Evolutionary conservation across 2,888 invertebrate genomes (phyloP).

Genomic region (Frankliniella fusca): DNA sequence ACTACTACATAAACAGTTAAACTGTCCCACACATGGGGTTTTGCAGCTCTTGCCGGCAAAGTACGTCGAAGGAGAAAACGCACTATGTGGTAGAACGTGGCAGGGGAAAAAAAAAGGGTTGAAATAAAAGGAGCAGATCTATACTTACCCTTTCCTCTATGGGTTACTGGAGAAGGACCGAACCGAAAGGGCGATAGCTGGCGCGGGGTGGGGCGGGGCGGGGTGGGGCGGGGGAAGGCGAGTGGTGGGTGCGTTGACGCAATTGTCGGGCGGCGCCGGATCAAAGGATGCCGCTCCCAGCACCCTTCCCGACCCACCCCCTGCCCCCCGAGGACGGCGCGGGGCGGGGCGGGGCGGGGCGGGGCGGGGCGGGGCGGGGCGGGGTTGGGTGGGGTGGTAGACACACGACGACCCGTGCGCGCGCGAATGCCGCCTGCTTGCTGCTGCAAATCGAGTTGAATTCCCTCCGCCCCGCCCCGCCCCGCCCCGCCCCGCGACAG

Average conservation of each 20-base stretch:
- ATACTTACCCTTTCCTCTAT: no score
- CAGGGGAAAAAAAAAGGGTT: no score
- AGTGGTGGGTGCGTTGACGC: background rate
- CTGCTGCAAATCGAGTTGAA: no score
- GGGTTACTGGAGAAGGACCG: no score
- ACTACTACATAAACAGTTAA: no score
- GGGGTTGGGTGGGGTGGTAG: background rate
- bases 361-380: background rate
- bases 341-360: background rate
- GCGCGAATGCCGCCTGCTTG: no score
- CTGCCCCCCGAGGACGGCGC: background rate
- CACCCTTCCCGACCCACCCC: background rate
- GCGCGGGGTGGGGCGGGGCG: constrained; percentile 22
- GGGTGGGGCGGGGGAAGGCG: background rate
- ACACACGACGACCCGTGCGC: no score
- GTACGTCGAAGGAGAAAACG: no score
- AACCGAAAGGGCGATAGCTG: background rate
- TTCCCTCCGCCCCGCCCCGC: background rate
- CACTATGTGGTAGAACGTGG: no score
- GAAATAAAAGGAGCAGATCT: no score
- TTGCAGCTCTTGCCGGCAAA: no score
- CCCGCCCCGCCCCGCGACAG: background rate
- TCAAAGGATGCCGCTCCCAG: background rate
- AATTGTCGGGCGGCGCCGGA: constrained; percentile 14
- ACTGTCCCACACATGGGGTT: no score